phyloP scores from a whole-genome alignment of 1,140 invertebrate species.

The Eulimnadia texana region DNA sequence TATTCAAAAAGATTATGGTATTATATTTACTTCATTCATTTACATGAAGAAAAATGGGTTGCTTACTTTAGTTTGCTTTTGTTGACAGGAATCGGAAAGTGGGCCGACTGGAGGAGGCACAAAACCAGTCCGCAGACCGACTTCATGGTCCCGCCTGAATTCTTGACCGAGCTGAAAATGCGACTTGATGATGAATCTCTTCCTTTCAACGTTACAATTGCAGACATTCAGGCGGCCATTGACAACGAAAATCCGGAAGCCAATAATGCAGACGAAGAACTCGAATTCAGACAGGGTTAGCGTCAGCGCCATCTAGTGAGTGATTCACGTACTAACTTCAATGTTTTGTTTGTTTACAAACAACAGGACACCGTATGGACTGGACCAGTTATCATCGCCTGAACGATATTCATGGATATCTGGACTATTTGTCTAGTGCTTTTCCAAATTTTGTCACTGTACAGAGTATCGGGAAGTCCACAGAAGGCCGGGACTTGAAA shows the following conservation, averaged over 20 bases:
- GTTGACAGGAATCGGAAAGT: not conserved
- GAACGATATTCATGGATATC: slow-evolving; percentile 39
- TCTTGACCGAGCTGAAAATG: slow-evolving; percentile 8
- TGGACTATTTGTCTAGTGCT: slow-evolving; percentile 53
- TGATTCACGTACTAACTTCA: too few species aligned
- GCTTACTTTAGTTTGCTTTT: not conserved
- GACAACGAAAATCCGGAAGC: slow-evolving; percentile 56
- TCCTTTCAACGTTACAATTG: slow-evolving; percentile 46
- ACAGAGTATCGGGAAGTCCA: slow-evolving; percentile 55
- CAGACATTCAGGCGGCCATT: slow-evolving; percentile 49
- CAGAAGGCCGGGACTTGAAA: slow-evolving; percentile 55
- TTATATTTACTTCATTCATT: not conserved
- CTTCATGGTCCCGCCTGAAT: slow-evolving; percentile 2
- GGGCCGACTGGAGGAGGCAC: not conserved
- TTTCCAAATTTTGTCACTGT: slow-evolving; percentile 51
- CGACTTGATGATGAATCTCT: slow-evolving; percentile 4
- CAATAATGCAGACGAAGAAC: slow-evolving; percentile 30
- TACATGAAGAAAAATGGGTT: not conserved
- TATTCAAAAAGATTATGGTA: slow-evolving; percentile 8
- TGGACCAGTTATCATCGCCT: slow-evolving; percentile 26
- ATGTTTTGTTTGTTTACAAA: not conserved
- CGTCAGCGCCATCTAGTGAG: too few species aligned
- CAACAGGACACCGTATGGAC: slow-evolving; percentile 22
- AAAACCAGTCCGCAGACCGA: not conserved
- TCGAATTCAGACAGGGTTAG: slow-evolving; percentile 13